A percentile compares a stretch with the other conserved stretches of the same genome.
Evolutionary conservation across 2,797 vertebrate species (phyloP).

Genomic region (Sebastolobus alascanus): DNA sequence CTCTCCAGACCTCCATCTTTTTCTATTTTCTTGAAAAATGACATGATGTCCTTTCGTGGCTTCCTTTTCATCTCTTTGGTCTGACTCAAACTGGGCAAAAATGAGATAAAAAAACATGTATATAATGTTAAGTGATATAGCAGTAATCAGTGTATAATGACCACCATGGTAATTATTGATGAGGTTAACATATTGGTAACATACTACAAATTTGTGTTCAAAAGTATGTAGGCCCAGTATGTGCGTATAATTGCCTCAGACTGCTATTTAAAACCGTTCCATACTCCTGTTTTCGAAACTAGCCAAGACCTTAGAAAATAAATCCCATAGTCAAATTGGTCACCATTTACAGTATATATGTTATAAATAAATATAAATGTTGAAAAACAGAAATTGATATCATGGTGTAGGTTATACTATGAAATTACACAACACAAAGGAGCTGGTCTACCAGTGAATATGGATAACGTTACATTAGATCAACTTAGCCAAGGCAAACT

Average conservation of each 20-base stretch:
- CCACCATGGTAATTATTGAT: neutral
- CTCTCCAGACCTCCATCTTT: neutral
- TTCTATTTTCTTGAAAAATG: neutral
- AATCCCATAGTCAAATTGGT: neutral
- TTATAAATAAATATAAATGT: neutral
- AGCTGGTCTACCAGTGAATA: too few relatives aligned
- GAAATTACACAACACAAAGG: too few relatives aligned
- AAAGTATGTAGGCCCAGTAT: neutral
- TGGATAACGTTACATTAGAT: too few relatives aligned
- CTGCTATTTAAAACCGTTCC: neutral
- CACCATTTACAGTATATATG: neutral
- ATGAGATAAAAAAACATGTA: neutral
- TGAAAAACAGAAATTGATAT: neutral
- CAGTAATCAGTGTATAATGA: neutral
- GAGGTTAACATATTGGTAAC: neutral
- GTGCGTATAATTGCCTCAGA: neutral
- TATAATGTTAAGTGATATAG: neutral
- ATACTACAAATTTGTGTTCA: neutral
- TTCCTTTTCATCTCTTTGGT: neutral
- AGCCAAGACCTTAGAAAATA: neutral
- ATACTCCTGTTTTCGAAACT: too few relatives aligned
- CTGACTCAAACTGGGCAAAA: neutral
- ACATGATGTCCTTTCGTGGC: neutral
- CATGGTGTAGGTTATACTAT: too few relatives aligned
- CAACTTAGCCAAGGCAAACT: neutral